Base-by-base conservation (phyloP, 2,113 vertebrate species). In the Nanger granti region DNA sequence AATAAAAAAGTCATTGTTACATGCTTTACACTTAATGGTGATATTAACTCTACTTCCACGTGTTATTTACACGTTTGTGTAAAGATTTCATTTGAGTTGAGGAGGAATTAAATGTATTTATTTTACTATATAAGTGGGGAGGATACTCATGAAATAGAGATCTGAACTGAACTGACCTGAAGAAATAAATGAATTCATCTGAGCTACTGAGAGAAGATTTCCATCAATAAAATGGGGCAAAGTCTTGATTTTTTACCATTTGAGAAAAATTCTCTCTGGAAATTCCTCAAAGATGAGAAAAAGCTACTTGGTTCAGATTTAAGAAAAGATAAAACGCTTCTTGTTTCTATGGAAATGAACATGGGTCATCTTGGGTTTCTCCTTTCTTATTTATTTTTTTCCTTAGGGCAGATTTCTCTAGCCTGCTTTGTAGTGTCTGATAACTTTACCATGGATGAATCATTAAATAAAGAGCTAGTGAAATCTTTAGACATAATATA, bases 261-360 rank as follows among this genome's bases (percentile, higher is more conserved):
- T 95, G 59, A 73, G 18, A 84, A 90, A 85, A 83, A 66, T 47
- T 93, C 34, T 92, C 22, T 84, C 54, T n/a, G 64, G 64, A 87
- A 92, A 80, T 91, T 79, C 82, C 9, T 94, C 31, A 69, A 52
- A 93, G 2, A 79, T 6, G 6, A 83, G 22, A 59, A 52, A 66
- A 88, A 57, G 14, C 47, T 28, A 49, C 41, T 86, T 57, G 34
- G 28, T 89, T 49, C n/a, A 87, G 54, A 91, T 86, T 79, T 79
- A 94, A 66, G 87, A 92, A 18, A 92, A 66, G n/a, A 89, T 54
- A 55, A 87, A 73, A 93, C 73, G 3, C 37, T 79, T 93, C 79
- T 64, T 92, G 34, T 95, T 97, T 96, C 94, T 92, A 22, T 93
- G 73, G 41, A 97, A 97, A 97, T 97, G 76, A 96, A 73, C 80